phyloP scores from a whole-genome alignment of 2,888 invertebrate genomes.

The Antheraea assamensis region DNA sequence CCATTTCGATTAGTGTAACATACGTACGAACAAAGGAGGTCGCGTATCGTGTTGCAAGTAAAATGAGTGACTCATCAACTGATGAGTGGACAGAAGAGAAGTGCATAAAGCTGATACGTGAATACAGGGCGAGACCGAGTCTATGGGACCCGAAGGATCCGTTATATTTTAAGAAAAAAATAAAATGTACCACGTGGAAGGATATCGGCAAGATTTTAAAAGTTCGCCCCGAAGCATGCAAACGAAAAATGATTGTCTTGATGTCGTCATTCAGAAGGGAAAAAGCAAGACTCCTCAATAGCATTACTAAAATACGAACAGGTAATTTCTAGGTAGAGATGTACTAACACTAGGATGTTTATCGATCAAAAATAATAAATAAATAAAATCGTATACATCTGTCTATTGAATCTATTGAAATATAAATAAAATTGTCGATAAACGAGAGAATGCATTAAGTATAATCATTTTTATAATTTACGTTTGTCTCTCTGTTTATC shows the following conservation, averaged over 20 bases:
- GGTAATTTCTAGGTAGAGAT: constrained; percentile 26
- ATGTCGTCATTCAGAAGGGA: constrained; percentile 53
- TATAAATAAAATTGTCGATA: no score
- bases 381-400: no score
- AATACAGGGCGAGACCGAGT: constrained; percentile 39
- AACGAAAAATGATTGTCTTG: constrained; percentile 47
- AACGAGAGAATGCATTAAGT: no score
- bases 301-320: constrained; percentile 28
- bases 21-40: constrained; percentile 44
- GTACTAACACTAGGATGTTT: no score
- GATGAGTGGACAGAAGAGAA: constrained; percentile 48
- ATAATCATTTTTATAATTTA: no score
- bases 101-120: constrained; percentile 45
- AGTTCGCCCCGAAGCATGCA: constrained; percentile 38
- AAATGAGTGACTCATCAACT: constrained; percentile 32
- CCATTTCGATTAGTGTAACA: constrained; percentile 53
- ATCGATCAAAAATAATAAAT: no score
- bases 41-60: constrained; percentile 38
- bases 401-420: no score
- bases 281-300: constrained; percentile 45
- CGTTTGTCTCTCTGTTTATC: no score
- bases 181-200: constrained; percentile 43
- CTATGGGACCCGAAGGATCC: constrained; percentile 47
- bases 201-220: constrained; percentile 38
- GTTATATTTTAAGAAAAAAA: constrained; percentile 39